A percentile compares a stretch with the other conserved stretches of the same genome.
phyloP scores from a whole-genome alignment of 92 coral and sea anemone species.

The Phenganax subtilis region DNA sequence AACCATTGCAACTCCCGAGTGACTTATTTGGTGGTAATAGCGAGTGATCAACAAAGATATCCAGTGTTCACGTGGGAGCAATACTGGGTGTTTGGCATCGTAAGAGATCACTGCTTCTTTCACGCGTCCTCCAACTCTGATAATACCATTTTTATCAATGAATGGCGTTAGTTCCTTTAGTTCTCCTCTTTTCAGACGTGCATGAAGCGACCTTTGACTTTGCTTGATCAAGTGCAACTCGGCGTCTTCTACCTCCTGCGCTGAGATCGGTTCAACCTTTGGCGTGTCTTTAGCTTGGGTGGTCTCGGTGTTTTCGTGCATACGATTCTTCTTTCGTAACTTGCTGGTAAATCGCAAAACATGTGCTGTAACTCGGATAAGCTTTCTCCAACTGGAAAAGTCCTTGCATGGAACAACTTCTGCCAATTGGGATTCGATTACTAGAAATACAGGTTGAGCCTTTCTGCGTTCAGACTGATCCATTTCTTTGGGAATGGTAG shows the following conservation, averaged over 20 bases:
- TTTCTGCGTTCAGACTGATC: not conserved
- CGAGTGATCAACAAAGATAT: too few relatives aligned
- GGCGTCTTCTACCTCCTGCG: conserved; percentile 13
- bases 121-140: conserved; percentile 35
- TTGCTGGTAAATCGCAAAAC: too few relatives aligned
- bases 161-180: conserved; percentile 23
- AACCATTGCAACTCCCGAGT: too few relatives aligned
- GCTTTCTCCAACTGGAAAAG: not conserved
- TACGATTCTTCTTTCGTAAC: not conserved
- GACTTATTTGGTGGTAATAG: too few relatives aligned
- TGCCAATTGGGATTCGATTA: not conserved
- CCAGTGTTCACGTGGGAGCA: too few relatives aligned
- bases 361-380: not conserved
- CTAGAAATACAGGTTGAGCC: not conserved
- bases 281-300: not conserved
- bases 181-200: conserved; percentile 25
- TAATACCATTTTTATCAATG: conserved; percentile 16
- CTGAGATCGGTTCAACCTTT: conserved; percentile 21
- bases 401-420: not conserved
- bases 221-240: conserved; percentile 6
- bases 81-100: conserved; percentile 23
- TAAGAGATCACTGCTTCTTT: conserved; percentile 24
- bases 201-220: conserved; percentile 24
- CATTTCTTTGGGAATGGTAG: not conserved
- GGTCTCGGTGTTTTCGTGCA: not conserved